Evolutionary conservation across 92 coral and sea anemone genomes (phyloP).

Genomic region (Palythoa grandis): DNA sequence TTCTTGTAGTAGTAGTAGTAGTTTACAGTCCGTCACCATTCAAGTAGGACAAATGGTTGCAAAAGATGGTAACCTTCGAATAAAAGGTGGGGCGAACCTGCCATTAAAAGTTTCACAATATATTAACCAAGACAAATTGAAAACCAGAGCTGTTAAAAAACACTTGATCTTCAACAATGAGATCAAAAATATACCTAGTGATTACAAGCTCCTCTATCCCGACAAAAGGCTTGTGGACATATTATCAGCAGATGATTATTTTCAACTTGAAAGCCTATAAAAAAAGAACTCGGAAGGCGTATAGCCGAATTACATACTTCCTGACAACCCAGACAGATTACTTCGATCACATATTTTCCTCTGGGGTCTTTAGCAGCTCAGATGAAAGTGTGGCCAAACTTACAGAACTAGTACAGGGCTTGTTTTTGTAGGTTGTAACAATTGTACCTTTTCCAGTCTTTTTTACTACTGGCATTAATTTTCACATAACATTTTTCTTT

Average conservation of each 20-base stretch:
- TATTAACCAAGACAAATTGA: not conserved
- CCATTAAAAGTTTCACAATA: constrained; percentile 8
- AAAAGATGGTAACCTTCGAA: not conserved
- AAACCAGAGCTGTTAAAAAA: not conserved
- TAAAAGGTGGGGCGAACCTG: constrained; percentile 16
- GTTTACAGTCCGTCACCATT: constrained; percentile 4
- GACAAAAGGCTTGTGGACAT: not conserved
- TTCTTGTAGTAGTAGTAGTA: not conserved
- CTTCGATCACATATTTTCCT: not conserved
- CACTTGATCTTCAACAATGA: constrained; percentile 5
- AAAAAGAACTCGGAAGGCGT: not conserved
- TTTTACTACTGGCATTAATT: too few relatives aligned
- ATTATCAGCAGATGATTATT: not conserved
- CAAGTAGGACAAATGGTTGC: constrained; percentile 8
- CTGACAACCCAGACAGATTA: not conserved
- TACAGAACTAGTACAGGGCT: too few relatives aligned
- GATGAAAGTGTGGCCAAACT: too few relatives aligned
- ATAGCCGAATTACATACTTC: not conserved
- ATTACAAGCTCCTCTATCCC: not conserved
- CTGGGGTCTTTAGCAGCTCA: too few relatives aligned
- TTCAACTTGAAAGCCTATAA: not conserved
- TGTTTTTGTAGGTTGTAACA: too few relatives aligned
- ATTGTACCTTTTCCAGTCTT: too few relatives aligned
- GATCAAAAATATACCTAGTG: not conserved
- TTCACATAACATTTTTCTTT: too few relatives aligned